phyloP scores from a whole-genome alignment of 1,140 invertebrate species.

The Hylaeus volcanicus region DNA sequence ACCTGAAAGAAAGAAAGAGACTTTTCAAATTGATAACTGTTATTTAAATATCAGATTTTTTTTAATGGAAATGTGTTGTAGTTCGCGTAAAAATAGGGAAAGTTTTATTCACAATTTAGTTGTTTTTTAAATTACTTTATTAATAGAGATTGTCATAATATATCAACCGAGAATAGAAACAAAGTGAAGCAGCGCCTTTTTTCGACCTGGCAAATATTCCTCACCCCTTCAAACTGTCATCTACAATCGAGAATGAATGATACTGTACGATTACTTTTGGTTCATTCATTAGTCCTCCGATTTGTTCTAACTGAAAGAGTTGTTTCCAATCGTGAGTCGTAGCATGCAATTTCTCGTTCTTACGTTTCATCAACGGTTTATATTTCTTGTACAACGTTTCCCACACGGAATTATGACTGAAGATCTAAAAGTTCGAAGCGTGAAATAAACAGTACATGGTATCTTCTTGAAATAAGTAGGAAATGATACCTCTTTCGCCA shows the following conservation, averaged over 20 bases:
- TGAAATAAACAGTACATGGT: background rate
- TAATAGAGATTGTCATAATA: no score
- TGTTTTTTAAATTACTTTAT: no score
- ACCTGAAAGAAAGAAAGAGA: slow-evolving; percentile 16
- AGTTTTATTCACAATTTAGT: no score
- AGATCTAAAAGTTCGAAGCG: slow-evolving; percentile 58
- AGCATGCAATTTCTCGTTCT: slow-evolving; percentile 41
- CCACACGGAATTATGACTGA: slow-evolving; percentile 70
- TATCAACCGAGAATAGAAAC: no score
- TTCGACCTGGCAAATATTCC: no score
- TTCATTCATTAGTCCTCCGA: slow-evolving; percentile 23
- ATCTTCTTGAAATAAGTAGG: background rate
- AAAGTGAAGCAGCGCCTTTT: no score
- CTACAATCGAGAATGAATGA: no score
- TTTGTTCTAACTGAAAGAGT: slow-evolving; percentile 56
- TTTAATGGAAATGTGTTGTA: no score
- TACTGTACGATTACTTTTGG: slow-evolving; percentile 18
- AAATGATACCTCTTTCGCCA: slow-evolving; percentile 72
- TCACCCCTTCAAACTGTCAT: no score
- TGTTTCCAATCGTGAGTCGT: slow-evolving; percentile 63
- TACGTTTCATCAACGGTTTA: slow-evolving; percentile 17
- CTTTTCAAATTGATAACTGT: no score
- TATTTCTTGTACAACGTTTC: slow-evolving; percentile 66
- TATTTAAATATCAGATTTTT: no score
- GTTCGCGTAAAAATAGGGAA: no score